phyloP scores from a whole-genome alignment of 2,888 invertebrate genomes.

The Steinernema carpocapsae region DNA sequence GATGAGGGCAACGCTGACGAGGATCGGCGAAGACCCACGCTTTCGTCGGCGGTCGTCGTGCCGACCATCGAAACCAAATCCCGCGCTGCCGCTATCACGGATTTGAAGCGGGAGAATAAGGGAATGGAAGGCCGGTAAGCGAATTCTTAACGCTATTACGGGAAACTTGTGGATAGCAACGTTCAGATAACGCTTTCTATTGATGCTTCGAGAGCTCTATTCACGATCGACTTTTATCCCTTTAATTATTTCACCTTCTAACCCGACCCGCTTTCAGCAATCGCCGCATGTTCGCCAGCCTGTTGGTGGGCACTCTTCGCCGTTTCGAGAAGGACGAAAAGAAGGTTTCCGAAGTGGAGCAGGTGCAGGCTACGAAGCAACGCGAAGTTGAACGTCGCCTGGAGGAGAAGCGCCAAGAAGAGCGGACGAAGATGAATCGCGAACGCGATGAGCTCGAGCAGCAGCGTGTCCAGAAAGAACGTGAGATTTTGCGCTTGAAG shows the following conservation, averaged over 20 bases:
- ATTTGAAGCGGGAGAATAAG: slow-evolving; percentile 75
- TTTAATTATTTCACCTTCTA: no score
- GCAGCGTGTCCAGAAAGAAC: slow-evolving; percentile 84
- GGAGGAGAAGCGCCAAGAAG: slow-evolving; percentile 86
- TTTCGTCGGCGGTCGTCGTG: slow-evolving; percentile 59
- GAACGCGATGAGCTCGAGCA: slow-evolving; percentile 80
- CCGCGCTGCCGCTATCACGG: slow-evolving; percentile 80
- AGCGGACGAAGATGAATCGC: slow-evolving; percentile 79
- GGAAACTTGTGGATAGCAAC: no score
- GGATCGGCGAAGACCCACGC: background rate
- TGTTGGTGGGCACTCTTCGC: slow-evolving; percentile 89
- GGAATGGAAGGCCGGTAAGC: slow-evolving; percentile 58
- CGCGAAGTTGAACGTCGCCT: slow-evolving; percentile 89
- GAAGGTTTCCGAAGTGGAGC: background rate
- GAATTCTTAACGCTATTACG: background rate
- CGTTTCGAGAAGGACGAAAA: slow-evolving; percentile 89
- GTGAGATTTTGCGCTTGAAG: slow-evolving; percentile 85
- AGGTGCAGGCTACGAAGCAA: slow-evolving; percentile 79
- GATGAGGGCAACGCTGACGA: background rate
- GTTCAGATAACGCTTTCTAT: no score
- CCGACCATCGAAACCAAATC: slow-evolving; percentile 78
- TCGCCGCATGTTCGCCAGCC: slow-evolving; percentile 87
- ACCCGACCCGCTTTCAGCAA: slow-evolving; percentile 75
- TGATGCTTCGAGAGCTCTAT: no score
- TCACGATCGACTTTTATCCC: no score